These are phyloP conservation scores for Lithophane leautieri DNA, from an alignment of 2,888 invertebrate genomes.

Conservation along the genomic window DNA sequence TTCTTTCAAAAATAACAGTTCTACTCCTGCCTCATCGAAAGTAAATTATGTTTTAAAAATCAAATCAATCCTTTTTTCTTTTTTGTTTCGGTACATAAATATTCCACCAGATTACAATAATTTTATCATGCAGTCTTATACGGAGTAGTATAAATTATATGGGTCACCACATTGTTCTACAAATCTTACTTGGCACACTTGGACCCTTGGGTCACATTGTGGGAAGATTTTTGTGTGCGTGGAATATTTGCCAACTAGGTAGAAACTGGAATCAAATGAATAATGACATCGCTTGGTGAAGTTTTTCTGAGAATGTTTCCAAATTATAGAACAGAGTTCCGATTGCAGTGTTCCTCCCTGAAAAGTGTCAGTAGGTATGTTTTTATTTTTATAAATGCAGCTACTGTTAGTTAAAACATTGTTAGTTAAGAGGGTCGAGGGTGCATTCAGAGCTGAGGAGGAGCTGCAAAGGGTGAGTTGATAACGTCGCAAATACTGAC, in stretches of 20 bases:
- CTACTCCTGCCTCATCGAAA: not conserved
- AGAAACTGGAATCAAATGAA: constrained; percentile 4
- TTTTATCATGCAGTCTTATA: not conserved
- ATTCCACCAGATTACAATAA: too few relatives aligned
- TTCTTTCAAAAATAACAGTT: not conserved
- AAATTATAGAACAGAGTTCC: not conserved
- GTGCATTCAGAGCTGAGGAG: not conserved
- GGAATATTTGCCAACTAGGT: constrained; percentile 35
- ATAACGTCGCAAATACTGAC: too few relatives aligned
- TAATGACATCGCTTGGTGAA: not conserved
- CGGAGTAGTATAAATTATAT: constrained; percentile 5
- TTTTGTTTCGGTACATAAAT: not conserved
- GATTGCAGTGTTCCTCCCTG: not conserved
- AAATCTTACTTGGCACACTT: constrained; percentile 31
- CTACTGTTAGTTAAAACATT: not conserved
- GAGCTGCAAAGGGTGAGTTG: too few relatives aligned
- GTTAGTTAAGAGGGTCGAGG: too few relatives aligned
- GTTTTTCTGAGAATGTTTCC: constrained; percentile 8
- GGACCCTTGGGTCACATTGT: constrained; percentile 33
- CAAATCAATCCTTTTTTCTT: too few relatives aligned
- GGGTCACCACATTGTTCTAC: constrained; percentile 25
- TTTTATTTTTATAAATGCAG: too few relatives aligned
- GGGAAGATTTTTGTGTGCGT: constrained; percentile 26
- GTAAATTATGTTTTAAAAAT: constrained; percentile 12
- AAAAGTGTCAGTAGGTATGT: not conserved